Evolutionary conservation across 2,797 vertebrate genomes (phyloP).

Genomic region (Eulemur rubriventer): DNA sequence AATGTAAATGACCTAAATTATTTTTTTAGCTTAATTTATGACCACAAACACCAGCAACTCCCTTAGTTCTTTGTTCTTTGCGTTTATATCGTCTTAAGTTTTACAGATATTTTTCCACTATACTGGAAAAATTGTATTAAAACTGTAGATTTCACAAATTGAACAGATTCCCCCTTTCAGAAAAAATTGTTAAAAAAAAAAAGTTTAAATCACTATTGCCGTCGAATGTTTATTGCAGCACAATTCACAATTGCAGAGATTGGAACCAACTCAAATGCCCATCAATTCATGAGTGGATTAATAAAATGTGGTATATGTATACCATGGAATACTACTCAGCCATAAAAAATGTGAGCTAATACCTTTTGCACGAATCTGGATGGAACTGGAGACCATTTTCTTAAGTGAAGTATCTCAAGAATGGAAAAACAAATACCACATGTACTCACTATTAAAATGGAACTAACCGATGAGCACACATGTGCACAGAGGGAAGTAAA

Average conservation of each 20-base stretch:
- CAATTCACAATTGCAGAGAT: not conserved
- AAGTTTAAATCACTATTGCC: not conserved
- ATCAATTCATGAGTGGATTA: not conserved
- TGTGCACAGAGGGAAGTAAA: not conserved
- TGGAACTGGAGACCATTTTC: not conserved
- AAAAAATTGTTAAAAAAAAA: not conserved
- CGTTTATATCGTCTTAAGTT: not conserved
- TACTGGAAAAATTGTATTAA: not conserved
- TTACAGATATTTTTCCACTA: not conserved
- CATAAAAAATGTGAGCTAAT: not conserved
- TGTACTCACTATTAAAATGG: not conserved
- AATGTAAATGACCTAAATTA: slow-evolving; percentile 2
- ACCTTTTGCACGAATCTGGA: not conserved
- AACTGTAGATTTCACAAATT: not conserved
- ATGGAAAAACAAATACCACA: not conserved
- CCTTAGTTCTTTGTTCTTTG: slow-evolving; percentile 10
- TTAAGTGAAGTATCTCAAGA: not conserved
- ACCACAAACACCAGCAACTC: not conserved
- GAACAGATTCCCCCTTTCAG: not conserved
- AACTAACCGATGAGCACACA: not conserved
- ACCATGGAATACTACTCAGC: not conserved
- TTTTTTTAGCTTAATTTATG: not conserved
- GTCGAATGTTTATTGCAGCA: not conserved
- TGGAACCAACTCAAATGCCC: not conserved
- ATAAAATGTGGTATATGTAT: not conserved